phyloP scores from a whole-genome alignment of 2,888 invertebrate species.

The Apamea epomidion region DNA sequence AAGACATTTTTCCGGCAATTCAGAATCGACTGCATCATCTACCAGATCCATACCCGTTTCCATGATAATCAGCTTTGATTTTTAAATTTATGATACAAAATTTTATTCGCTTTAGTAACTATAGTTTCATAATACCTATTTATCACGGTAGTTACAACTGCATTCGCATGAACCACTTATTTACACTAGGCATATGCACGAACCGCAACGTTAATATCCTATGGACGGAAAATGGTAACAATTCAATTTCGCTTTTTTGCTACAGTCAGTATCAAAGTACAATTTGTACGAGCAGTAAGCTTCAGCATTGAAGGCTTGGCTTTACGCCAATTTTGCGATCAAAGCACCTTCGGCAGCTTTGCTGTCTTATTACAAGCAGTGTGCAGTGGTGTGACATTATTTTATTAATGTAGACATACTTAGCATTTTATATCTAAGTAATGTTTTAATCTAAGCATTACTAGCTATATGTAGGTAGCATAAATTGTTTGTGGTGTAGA shows the following conservation, averaged over 20 bases:
- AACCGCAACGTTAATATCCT: conserved; percentile 83
- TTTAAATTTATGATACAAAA: conserved; percentile 66
- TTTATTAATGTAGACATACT: conserved; percentile 80
- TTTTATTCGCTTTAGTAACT: conserved; percentile 78
- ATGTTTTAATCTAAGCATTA: conserved; percentile 63
- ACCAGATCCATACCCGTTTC: conserved; percentile 66
- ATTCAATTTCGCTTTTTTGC: conserved; percentile 90
- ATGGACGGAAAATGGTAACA: conserved; percentile 87
- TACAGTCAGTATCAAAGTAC: conserved; percentile 81
- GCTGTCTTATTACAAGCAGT: conserved; percentile 82
- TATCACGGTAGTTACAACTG: conserved; percentile 86
- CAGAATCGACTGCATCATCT: conserved; percentile 67
- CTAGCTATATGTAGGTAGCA: conserved; percentile 69
- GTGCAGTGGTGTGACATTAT: conserved; percentile 77
- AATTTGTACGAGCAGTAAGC: conserved; percentile 83
- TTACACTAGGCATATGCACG: conserved; percentile 83
- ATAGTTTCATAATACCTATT: conserved; percentile 74
- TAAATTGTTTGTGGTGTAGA: conserved; percentile 42
- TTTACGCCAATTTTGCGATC: conserved; percentile 82
- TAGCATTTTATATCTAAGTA: conserved; percentile 65
- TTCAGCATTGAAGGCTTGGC: conserved; percentile 86
- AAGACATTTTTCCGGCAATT: conserved; percentile 63
- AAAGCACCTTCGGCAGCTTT: conserved; percentile 82
- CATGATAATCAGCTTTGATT: conserved; percentile 67
- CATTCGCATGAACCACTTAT: conserved; percentile 85